These are phyloP conservation scores for Cheirogaleus medius DNA, from an alignment of 2,113 vertebrate genomes.

Conservation along the genomic window DNA sequence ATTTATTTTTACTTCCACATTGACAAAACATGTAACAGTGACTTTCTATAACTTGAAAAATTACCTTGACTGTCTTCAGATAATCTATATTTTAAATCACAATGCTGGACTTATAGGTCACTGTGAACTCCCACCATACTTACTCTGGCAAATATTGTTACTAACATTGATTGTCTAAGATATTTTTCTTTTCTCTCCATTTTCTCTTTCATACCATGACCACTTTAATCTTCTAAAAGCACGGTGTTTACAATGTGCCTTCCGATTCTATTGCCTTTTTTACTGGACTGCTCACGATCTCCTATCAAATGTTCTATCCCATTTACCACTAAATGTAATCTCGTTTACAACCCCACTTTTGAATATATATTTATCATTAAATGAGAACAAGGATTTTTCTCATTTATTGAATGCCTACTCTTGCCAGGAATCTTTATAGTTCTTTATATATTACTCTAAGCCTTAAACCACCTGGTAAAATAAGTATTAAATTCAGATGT, in stretches of 20 bases:
- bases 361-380: slow-evolving; percentile 25
- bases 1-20: not conserved
- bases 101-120: not conserved
- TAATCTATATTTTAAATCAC: not conserved
- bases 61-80: not conserved
- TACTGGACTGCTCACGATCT: not conserved
- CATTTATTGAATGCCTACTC: not conserved
- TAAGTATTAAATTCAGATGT: not conserved
- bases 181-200: not conserved
- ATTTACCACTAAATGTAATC: not conserved
- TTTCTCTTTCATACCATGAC: not conserved
- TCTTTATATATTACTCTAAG: not conserved
- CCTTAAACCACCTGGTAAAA: not conserved
- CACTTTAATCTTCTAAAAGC: slow-evolving; percentile 1
- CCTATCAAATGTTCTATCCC: not conserved
- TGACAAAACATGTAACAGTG: not conserved
- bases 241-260: not conserved
- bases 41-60: not conserved
- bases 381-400: not conserved
- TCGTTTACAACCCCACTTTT: not conserved
- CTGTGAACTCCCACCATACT: not conserved
- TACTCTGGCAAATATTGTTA: not conserved
- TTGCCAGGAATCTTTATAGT: not conserved
- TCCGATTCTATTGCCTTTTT: not conserved
- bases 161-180: not conserved